Conservation (phyloP, 2,113 vertebrate genomes). For the Psettodes erumei region DNA sequence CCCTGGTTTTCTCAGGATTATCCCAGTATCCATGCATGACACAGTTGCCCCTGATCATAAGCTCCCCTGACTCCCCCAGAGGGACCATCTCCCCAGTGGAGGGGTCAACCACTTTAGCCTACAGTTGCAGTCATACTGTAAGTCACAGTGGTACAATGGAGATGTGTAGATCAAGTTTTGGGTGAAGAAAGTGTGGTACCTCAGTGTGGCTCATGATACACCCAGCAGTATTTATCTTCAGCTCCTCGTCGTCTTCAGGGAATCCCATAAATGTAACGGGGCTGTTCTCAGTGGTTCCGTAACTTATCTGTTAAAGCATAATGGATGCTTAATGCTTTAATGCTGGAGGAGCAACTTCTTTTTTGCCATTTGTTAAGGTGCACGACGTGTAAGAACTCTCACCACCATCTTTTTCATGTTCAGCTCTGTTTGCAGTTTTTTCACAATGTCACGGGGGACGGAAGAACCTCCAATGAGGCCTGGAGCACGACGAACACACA, state of each 20-base stretch:
- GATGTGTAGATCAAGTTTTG: background rate
- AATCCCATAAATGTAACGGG: constrained; percentile 90
- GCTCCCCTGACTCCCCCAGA: constrained; percentile 87
- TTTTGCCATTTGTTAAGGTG: background rate
- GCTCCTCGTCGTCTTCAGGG: constrained; percentile 79
- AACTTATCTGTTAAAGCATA: constrained; percentile 80
- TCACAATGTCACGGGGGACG: constrained; percentile 87
- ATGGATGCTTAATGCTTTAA: background rate
- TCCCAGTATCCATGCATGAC: constrained; percentile 95
- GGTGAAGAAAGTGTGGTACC: constrained; percentile 75
- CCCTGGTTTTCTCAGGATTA: constrained; percentile 85
- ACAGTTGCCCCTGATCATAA: constrained; percentile 90
- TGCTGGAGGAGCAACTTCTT: background rate
- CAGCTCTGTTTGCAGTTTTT: constrained; percentile 81
- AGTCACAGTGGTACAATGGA: background rate
- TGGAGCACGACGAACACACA: constrained; percentile 66
- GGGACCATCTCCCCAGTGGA: constrained; percentile 78
- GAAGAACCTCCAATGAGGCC: constrained; percentile 87
- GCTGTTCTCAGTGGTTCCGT: constrained; percentile 96
- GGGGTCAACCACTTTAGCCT: constrained; percentile 90
- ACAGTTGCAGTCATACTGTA: background rate
- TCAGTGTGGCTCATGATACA: constrained; percentile 89
- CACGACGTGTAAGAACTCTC: constrained; percentile 52
- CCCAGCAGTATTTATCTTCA: constrained; percentile 86
- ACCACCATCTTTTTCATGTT: constrained; percentile 85